Base-by-base conservation (phyloP, 2,797 vertebrate genomes). In the Prionace glauca region DNA sequence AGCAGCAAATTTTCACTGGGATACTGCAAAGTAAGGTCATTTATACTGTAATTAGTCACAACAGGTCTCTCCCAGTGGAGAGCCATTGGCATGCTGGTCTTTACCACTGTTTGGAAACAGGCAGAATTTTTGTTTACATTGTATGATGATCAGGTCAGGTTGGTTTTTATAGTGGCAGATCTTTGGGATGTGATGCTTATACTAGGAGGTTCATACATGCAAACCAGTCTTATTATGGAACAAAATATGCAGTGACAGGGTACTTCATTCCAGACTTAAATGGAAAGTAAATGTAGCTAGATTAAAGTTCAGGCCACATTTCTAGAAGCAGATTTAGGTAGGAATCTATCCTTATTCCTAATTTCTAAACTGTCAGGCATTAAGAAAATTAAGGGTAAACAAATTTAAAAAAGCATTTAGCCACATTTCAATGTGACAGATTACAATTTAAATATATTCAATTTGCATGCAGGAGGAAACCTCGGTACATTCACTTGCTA, bases 401-500 rank as follows among this genome's bases (percentile, higher is more conserved):
- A n/a, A 1, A 14, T 90, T 12, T 69, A 0, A 69, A 90, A 41
- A 62, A 91, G 36, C 62, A 92, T 69, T 92, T 69, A 32, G n/a
- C n/a, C 20, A n/a, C 45, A 41, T 69, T 69, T 92, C 90, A 45
- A 45, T 84, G 41, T 0, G 22, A 20, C 79, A 92, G 65, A 92
- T 92, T 92, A 50, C 20, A 69, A 69, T 69, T 69, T 69, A n/a
- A 92, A 92, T 90, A 32, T 60, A 41, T 92, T 92, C 65, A 69
- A 36, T 2, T 41, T 69, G 18, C n/a, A 69, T 8, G 87, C 20
- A 90, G 29, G 60, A 65, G 32, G 56, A 90, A 12, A 65, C 14
- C 87, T 65, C 22, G 11, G 32, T 69, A 69, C 0, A 24, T 69
- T 36, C 90, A 69, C 20, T 10, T 45, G 18, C 22, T 92, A 67